A percentile compares a stretch with the other conserved stretches of the same genome.
These are phyloP conservation scores for Callinectes sapidus DNA, from an alignment of 2,888 invertebrate genomes.

Conservation along the genomic window DNA sequence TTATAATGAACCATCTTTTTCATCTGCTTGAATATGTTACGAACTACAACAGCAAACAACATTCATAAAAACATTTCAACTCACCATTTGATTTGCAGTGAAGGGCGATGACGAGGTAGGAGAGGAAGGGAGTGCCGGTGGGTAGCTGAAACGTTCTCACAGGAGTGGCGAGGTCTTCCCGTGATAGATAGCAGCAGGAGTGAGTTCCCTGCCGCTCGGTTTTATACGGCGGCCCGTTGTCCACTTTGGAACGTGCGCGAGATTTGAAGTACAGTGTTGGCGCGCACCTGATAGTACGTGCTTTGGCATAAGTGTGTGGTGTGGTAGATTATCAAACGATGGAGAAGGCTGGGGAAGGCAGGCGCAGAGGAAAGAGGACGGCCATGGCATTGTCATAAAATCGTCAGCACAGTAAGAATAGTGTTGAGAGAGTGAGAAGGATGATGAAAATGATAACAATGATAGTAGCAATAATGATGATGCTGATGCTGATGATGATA, in stretches of 20 bases:
- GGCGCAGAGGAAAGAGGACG: not conserved
- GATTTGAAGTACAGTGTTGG: not conserved
- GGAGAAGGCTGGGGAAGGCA: not conserved
- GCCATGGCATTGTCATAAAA: not conserved
- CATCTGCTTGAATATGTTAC: not conserved
- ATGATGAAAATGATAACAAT: too few species aligned
- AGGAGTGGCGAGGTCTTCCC: conserved; percentile 30
- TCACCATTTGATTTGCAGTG: not conserved
- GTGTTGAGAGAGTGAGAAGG: too few species aligned
- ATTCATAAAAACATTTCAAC: not conserved
- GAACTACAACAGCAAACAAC: not conserved
- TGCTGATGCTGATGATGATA: too few species aligned
- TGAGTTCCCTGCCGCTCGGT: not conserved
- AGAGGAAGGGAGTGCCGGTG: not conserved
- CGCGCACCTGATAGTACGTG: conserved; percentile 7
- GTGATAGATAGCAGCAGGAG: conserved; percentile 17
- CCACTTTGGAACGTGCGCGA: not conserved
- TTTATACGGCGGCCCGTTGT: not conserved
- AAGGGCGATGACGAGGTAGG: not conserved
- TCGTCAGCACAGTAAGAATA: not conserved
- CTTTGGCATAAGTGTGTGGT: not conserved
- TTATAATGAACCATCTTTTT: not conserved
- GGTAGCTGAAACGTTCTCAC: not conserved
- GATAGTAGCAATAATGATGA: too few species aligned
- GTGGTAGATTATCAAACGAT: not conserved